These are phyloP conservation scores for Spilogale gracilis DNA, from an alignment of 2,113 vertebrate species.

Conservation along the genomic window DNA sequence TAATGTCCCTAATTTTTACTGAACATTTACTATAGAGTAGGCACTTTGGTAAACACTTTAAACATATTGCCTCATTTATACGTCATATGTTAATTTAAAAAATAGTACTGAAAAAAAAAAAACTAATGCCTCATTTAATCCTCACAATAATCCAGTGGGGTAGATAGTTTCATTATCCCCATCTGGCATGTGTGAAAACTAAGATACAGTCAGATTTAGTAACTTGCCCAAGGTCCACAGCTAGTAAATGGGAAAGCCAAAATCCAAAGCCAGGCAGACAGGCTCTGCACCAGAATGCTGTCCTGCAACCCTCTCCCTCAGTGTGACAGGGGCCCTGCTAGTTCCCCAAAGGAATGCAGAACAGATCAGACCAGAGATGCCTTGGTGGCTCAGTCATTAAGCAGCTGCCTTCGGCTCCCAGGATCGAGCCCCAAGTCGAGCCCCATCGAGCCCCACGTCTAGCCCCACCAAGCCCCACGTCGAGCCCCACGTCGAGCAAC, in stretches of 20 bases:
- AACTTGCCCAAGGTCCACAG: background rate
- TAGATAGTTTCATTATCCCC: background rate
- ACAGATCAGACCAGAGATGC: background rate
- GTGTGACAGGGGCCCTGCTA: background rate
- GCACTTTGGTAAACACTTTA: background rate
- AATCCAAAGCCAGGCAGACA: background rate
- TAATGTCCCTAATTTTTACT: background rate
- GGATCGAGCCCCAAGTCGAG: no score
- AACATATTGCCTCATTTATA: background rate
- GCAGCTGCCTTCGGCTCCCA: no score
- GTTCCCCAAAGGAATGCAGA: background rate
- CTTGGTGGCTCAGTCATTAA: no score
- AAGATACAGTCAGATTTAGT: background rate
- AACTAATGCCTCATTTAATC: background rate
- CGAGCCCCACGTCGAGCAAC: no score
- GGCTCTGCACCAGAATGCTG: background rate
- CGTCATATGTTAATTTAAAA: no score
- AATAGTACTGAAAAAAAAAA: no score
- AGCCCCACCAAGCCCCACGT: no score
- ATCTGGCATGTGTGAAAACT: constrained; percentile 35
- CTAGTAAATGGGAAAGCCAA: background rate
- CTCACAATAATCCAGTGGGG: background rate
- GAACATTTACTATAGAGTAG: background rate
- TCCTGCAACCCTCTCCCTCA: background rate
- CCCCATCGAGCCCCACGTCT: no score